Percentiles rank a stretch among this genome's conserved stretches.
Conservation (phyloP, 2,113 vertebrate genomes). For the Pycnonotus jocosus region DNA sequence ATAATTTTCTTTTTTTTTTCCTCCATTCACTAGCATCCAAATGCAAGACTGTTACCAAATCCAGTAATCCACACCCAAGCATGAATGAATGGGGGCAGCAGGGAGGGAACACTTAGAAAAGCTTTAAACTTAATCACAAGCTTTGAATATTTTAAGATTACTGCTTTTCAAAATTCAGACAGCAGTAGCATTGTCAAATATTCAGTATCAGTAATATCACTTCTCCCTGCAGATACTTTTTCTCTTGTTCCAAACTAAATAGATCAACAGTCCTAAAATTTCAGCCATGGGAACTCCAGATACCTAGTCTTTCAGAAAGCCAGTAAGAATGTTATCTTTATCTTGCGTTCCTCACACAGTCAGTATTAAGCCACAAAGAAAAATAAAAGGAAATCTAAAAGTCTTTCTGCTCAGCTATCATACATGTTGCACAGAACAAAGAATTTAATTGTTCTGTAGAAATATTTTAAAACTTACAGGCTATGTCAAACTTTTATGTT, state of each 20-base stretch:
- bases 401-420: background rate
- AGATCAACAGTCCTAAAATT: background rate
- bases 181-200: background rate
- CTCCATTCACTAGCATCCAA: constrained; percentile 1
- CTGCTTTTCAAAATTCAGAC: background rate
- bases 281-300: background rate
- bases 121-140: background rate
- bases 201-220: background rate
- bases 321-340: background rate
- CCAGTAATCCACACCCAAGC: background rate
- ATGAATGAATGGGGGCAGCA: constrained; percentile 7
- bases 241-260: background rate
- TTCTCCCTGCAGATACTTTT: background rate
- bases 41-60: background rate
- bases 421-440: background rate
- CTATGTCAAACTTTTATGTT: background rate
- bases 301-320: background rate
- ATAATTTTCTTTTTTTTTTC: constrained; percentile 28
- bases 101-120: background rate
- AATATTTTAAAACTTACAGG: background rate
- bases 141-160: background rate
- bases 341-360: background rate
- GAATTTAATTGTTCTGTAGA: background rate
- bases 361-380: background rate
- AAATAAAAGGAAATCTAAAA: background rate